Evolutionary conservation across 2,888 invertebrate genomes (phyloP), one percentile per base, ranked within the genome.

Genomic region (Deilephila porcellus): DNA sequence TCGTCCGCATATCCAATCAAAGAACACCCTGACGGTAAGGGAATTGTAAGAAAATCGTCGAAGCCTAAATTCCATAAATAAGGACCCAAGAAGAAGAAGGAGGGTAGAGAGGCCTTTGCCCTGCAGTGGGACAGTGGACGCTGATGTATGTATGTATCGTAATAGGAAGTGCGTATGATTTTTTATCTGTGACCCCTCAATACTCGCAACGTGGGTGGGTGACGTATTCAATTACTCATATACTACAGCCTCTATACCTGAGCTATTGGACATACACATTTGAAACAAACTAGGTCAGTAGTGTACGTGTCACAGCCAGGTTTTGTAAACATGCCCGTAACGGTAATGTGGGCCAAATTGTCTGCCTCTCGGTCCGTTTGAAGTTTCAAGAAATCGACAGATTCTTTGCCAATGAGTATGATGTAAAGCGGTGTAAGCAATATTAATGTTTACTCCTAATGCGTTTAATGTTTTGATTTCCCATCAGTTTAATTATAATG

Each of bases 241-340:
- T 14, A 45, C 45, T 32, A 45, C 11, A 45, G 45, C 45, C 45
- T 45, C 5, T 56, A 56, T 64, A 20, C 37, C 25, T 52, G 45
- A 52, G 52, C 67, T 67, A 52, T 52, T 52, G 6, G 25, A 25
- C 25, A 25, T 25, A 11, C 67, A 67, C 67, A 17, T 4, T 52
- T 52, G 6, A 25, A 25, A n/a, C n/a, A 56, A 45, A 67, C 25
- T 25, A 11, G 45, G 67, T 52, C 67, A 67, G 25, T 67, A 52
- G 45, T 25, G 64, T 67, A 45, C 59, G 37, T 73, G 60, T 73
- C 73, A 71, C n/a, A 70, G 70, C 19, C 56, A 67, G 25, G 45
- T 32, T 19, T 20, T 75, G 76, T 77, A 78, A 80, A 78, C 79
- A 77, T 70, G 37, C 70, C 80, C 79, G 20, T 76, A 80, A 72